phyloP scores from a whole-genome alignment of 2,797 vertebrate species.

The Halcyon leucocephala region DNA sequence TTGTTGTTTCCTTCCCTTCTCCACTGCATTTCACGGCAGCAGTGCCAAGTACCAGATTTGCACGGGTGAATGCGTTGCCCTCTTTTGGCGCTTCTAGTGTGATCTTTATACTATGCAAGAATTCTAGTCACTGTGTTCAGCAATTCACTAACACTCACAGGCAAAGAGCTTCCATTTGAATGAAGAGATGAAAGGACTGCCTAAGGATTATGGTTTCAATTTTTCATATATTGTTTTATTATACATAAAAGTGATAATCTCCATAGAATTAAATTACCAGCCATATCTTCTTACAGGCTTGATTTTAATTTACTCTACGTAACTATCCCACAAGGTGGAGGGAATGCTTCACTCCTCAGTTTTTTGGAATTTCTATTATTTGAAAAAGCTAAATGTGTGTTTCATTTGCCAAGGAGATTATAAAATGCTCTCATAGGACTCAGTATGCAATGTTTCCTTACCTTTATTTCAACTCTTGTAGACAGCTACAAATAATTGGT shows the following conservation, averaged over 20 bases:
- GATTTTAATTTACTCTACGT: slow-evolving; percentile 59
- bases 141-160: not conserved
- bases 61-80: not conserved
- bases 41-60: not conserved
- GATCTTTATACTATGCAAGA: not conserved
- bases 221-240: slow-evolving; percentile 64
- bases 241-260: slow-evolving; percentile 57
- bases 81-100: not conserved
- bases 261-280: slow-evolving; percentile 53
- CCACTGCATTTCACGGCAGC: not conserved
- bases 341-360: not conserved
- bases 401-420: slow-evolving; percentile 49
- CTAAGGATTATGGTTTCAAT: slow-evolving; percentile 38
- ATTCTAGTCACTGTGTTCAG: not conserved
- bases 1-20: not conserved
- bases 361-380: slow-evolving; percentile 15
- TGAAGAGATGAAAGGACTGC: slow-evolving; percentile 47
- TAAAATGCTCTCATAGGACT: slow-evolving; percentile 39
- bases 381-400: slow-evolving; percentile 29
- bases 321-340: slow-evolving; percentile 18
- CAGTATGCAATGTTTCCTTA: not conserved
- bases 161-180: slow-evolving; percentile 16
- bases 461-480: slow-evolving; percentile 5
- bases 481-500: slow-evolving; percentile 23
- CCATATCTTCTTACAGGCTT: slow-evolving; percentile 23